These are phyloP conservation scores for Tachyglossus aculeatus DNA, from an alignment of 2,797 vertebrate genomes.

Conservation along the genomic window DNA sequence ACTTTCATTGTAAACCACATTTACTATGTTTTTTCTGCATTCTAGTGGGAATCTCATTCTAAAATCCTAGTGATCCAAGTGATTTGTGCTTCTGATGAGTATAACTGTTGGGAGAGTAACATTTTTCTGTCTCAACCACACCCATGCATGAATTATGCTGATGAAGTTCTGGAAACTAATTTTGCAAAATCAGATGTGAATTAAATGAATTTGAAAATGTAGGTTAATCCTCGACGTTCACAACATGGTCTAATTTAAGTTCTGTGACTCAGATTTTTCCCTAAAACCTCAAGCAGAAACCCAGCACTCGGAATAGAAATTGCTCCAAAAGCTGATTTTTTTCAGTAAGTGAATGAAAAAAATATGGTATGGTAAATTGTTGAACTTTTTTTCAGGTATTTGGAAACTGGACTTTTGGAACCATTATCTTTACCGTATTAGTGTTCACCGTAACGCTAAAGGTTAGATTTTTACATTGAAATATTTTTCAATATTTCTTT, in stretches of 20 bases:
- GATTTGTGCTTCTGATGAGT: neutral
- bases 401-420: conserved; percentile 97
- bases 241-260: conserved; percentile 5
- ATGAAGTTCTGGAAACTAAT: conserved; percentile 27
- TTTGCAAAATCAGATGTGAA: neutral
- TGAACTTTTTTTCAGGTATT: conserved; percentile 83
- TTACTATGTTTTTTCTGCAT: neutral
- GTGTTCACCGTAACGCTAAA: conserved; percentile 99
- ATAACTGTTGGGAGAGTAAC: conserved; percentile 50
- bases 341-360: rapidly evolving
- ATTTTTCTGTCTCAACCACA: conserved; percentile 20
- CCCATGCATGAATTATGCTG: conserved; percentile 35
- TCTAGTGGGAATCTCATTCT: conserved; percentile 31
- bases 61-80: conserved; percentile 35
- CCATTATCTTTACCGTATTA: conserved; percentile 93
- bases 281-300: conserved; percentile 16
- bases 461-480: conserved; percentile 73
- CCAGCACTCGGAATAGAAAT: conserved; percentile 24
- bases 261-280: conserved; percentile 8
- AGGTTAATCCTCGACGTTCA: neutral
- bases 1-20: neutral
- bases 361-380: conserved; percentile 3
- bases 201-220: neutral
- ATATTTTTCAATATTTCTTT: neutral
- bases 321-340: conserved; percentile 17